Percentiles rank a stretch among this genome's conserved stretches.
phyloP scores from a whole-genome alignment of 2,113 vertebrate species.

The Atherinomorus stipes region DNA sequence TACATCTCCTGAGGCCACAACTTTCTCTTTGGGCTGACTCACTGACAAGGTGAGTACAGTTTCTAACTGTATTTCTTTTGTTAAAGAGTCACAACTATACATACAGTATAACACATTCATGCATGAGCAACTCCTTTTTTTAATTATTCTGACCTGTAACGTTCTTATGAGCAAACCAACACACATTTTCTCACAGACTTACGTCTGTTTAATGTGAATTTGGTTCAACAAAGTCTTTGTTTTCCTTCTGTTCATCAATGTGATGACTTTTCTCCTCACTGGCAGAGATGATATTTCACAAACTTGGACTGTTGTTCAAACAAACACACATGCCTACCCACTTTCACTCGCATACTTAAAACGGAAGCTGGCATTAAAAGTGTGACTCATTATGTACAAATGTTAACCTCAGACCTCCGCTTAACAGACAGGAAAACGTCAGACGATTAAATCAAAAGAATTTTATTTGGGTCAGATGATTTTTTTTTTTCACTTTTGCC shows the following conservation, averaged over 20 bases:
- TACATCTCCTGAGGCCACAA: constrained; percentile 65
- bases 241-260: constrained; percentile 22
- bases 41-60: constrained; percentile 69
- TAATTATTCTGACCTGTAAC: background rate
- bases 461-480: constrained; percentile 5
- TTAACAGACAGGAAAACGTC: constrained; percentile 37
- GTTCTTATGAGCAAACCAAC: constrained; percentile 16
- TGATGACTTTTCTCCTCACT: constrained; percentile 28
- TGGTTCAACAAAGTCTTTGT: constrained; percentile 1
- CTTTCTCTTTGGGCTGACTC: constrained; percentile 63
- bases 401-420: constrained; percentile 56
- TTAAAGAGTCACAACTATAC: background rate
- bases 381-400: constrained; percentile 66
- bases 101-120: background rate
- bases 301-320: constrained; percentile 27
- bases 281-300: constrained; percentile 42
- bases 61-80: background rate
- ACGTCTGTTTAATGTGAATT: background rate
- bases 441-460: constrained; percentile 27
- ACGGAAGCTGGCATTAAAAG: constrained; percentile 39
- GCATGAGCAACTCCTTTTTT: background rate
- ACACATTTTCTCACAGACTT: background rate
- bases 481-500: background rate
- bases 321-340: background rate
- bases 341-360: constrained; percentile 11